Conservation (phyloP, 2,113 vertebrate species). For the Glaucidium brasilianum region DNA sequence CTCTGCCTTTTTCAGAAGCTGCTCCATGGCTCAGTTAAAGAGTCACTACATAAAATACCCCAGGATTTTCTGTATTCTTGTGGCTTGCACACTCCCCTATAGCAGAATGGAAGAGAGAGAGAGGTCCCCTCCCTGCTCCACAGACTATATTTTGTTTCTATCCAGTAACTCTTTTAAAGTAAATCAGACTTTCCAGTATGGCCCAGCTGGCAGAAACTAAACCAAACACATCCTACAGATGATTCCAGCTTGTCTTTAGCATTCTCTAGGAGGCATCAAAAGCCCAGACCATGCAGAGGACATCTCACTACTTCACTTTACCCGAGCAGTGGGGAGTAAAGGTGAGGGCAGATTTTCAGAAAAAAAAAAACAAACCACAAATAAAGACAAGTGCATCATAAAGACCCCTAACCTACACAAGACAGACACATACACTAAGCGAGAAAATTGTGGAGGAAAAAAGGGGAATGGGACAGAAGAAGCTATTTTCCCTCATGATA, state of each 20-base stretch:
- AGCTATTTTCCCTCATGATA: not conserved
- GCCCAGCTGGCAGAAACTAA: not conserved
- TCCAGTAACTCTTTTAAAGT: not conserved
- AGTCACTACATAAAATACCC: not conserved
- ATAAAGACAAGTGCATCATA: not conserved
- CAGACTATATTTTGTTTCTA: not conserved
- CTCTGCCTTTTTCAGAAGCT: not conserved
- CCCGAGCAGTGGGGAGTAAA: not conserved
- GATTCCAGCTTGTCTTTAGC: not conserved
- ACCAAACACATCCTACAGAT: not conserved
- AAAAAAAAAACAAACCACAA: not conserved
- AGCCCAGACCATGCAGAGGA: not conserved
- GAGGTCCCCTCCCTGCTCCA: not conserved
- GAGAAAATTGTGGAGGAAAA: not conserved
- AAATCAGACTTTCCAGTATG: not conserved
- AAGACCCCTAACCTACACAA: not conserved
- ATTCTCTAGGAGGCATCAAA: not conserved
- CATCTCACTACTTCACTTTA: not conserved
- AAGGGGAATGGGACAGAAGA: not conserved
- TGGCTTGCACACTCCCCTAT: not conserved
- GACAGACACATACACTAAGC: not conserved
- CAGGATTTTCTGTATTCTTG: not conserved
- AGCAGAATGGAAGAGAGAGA: not conserved
- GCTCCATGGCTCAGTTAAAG: not conserved
- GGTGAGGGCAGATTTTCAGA: not conserved